Evolutionary conservation across 2,113 vertebrate species (phyloP).

Genomic region (Xiphophorus hellerii): DNA sequence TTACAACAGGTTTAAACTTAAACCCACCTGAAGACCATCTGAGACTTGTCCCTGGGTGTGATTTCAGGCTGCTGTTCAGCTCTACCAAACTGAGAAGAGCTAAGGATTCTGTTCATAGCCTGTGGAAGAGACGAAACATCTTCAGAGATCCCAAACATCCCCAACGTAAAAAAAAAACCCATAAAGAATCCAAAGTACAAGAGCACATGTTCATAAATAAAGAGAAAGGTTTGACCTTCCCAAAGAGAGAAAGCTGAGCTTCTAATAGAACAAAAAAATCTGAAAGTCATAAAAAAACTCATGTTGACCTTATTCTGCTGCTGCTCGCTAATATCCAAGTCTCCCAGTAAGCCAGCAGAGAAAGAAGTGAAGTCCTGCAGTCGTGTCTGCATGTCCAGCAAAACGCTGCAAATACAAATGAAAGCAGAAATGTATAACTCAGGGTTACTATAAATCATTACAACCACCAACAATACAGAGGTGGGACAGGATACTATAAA

Average conservation of each 20-base stretch:
- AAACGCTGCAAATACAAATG: constrained; percentile 71
- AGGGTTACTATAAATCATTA: too few species aligned
- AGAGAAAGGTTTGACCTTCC: background rate
- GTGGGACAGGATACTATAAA: too few species aligned
- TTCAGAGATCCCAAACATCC: too few species aligned
- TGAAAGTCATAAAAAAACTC: background rate
- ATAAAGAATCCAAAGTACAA: background rate
- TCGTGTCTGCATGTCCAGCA: constrained; percentile 82
- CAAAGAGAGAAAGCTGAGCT: background rate
- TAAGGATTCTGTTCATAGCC: constrained; percentile 77
- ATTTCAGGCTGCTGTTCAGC: constrained; percentile 41
- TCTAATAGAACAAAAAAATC: background rate
- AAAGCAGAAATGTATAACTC: background rate
- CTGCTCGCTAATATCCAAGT: constrained; percentile 81
- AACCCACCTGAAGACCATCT: constrained; percentile 77
- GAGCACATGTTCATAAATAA: background rate
- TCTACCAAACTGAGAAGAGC: constrained; percentile 57
- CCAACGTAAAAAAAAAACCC: too few species aligned
- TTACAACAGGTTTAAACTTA: background rate
- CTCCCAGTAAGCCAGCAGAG: constrained; percentile 76
- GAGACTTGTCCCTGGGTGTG: constrained; percentile 61
- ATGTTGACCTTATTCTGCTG: constrained; percentile 79
- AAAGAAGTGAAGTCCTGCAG: constrained; percentile 81
- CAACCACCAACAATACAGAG: background rate
- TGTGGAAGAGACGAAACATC: constrained; percentile 27